A percentile compares a stretch with the other conserved stretches of the same genome.
Evolutionary conservation across 2,888 invertebrate species (phyloP).

Genomic region (Hypercompe scribonia): DNA sequence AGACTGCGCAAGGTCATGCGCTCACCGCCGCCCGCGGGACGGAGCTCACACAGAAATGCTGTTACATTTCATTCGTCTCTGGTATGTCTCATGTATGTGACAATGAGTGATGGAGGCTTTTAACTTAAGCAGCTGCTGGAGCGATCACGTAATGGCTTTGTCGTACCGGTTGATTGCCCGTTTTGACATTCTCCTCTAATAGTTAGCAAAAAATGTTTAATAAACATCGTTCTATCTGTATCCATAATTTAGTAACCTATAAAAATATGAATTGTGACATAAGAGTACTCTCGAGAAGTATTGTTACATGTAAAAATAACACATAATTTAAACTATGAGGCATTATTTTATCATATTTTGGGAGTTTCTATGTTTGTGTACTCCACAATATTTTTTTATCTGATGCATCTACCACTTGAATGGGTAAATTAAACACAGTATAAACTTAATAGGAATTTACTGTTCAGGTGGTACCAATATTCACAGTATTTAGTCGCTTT

Average conservation of each 20-base stretch:
- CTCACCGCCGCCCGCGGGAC: slow-evolving; percentile 67
- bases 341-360: background rate
- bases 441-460: no score
- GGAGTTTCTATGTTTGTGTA: no score
- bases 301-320: background rate
- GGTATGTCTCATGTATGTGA: slow-evolving; percentile 41
- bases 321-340: background rate
- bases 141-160: slow-evolving; percentile 35
- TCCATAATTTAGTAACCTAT: background rate
- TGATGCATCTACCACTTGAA: no score
- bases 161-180: slow-evolving; percentile 25
- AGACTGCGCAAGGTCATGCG: slow-evolving; percentile 73
- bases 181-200: slow-evolving; percentile 27
- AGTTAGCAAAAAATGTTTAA: background rate
- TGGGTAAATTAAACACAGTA: no score
- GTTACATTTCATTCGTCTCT: slow-evolving; percentile 56
- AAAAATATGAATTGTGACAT: background rate
- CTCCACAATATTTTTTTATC: no score
- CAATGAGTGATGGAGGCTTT: slow-evolving; percentile 50
- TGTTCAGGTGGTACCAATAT: no score
- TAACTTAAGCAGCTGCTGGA: slow-evolving; percentile 39
- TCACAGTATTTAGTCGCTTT: no score
- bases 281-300: background rate
- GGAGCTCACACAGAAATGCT: slow-evolving; percentile 45
- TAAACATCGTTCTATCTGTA: background rate